phyloP scores from a whole-genome alignment of 1,140 invertebrate species.

The Dendroctonus ponderosae region DNA sequence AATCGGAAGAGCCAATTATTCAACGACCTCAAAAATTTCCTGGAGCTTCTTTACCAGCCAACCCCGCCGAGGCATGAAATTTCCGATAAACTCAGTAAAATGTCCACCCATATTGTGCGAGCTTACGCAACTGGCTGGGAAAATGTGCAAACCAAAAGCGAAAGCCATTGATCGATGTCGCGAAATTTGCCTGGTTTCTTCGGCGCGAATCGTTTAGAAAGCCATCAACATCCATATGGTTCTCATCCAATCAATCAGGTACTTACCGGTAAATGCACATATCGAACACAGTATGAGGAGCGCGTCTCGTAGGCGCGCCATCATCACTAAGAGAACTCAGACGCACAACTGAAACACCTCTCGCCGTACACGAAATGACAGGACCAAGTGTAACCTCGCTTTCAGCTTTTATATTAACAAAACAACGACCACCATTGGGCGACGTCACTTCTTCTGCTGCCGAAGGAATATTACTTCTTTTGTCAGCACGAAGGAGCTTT shows the following conservation, averaged over 20 bases:
- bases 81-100: background rate
- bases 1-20: background rate
- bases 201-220: background rate
- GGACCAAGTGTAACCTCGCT: conserved; percentile 41
- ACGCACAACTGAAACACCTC: conserved; percentile 40
- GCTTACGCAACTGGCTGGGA: conserved; percentile 4
- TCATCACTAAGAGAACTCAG: conserved; percentile 41
- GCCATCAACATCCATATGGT: background rate
- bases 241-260: conserved; percentile 36
- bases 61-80: background rate
- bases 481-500: conserved; percentile 19
- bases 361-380: conserved; percentile 39
- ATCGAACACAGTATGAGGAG: conserved; percentile 42
- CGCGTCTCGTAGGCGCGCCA: conserved; percentile 44
- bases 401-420: conserved; percentile 50
- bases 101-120: background rate
- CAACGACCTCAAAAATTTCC: background rate
- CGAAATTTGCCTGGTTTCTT: background rate
- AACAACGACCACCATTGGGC: conserved; percentile 47
- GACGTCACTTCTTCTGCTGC: conserved; percentile 45
- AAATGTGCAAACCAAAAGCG: conserved; percentile 10
- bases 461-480: conserved; percentile 27
- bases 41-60: background rate
- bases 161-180: background rate
- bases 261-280: conserved; percentile 46